Evolutionary conservation across 2,888 invertebrate species (phyloP), one percentile per base, ranked within the genome.

Genomic region (Clitarchus hookeri): DNA sequence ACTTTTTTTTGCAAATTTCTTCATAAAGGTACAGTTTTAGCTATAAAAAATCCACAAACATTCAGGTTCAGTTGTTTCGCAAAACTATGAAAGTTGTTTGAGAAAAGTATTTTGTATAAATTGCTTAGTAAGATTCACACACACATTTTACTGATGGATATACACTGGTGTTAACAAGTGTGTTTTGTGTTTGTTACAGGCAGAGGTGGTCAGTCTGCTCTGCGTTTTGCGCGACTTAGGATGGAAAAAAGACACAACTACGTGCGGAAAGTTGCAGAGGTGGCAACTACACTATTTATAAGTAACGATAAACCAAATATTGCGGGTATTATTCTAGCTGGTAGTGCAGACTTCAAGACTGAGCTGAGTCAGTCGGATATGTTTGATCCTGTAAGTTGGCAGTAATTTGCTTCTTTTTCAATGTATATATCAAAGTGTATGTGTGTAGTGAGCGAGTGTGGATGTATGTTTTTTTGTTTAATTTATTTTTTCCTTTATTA

Each of bases 181-280:
- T n/a, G n/a, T n/a, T 77, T 19, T 11, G 4, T 87, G 25, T 87
- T 12, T 44, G 44, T 80, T 87, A 86, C 89, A 95, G 95, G 95
- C 25, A 96, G 99, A 92, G 99, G 99, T 93, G 99, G 99, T 94
- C 99, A 99, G 92, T 99, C 99, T 12, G 99, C 99, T 77, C 93
- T 99, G 88, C 99, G 99, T 95, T 99, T 99, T 92, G 99, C 99
- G 25, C 97, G 99, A 93, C 94, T 99, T 89, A 95, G 99, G 90
- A 99, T 99, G 98, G 99, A 99, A 93, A 99, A 99, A 91, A 94
- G 99, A 88, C 99, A 99, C 94, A 99, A 99, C 92, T 99, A 99
- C 91, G 99, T 99, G 87, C 94, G 99, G 88, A 99, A 99, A 93
- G 99, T 99, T 87, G 98, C 98, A 16, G 98, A 98, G 92, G 97